phyloP scores from a whole-genome alignment of 1,140 invertebrate genomes.

The Pissodes strobi region DNA sequence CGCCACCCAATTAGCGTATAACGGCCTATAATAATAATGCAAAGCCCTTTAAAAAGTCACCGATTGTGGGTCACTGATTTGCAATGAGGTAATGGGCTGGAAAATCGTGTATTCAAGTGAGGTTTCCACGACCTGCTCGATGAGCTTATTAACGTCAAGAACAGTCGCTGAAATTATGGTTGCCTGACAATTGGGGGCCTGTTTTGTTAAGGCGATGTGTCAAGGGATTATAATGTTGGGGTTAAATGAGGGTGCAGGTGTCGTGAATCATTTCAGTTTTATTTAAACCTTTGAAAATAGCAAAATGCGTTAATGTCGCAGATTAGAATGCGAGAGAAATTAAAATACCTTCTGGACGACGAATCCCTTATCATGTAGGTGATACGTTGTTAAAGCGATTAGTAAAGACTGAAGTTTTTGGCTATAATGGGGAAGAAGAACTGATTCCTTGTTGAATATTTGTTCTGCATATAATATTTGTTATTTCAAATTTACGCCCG shows the following conservation, averaged over 20 bases:
- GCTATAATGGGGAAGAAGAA: neutral
- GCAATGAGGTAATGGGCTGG: slow-evolving; percentile 22
- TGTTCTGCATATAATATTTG: no score
- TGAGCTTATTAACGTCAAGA: slow-evolving; percentile 32
- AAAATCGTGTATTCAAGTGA: slow-evolving; percentile 23
- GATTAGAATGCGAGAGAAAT: no score
- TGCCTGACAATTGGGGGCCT: slow-evolving; percentile 22
- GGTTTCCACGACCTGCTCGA: slow-evolving; percentile 8
- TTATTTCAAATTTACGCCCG: no score
- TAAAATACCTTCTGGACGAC: no score
- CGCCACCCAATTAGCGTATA: slow-evolving; percentile 22
- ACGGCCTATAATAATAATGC: slow-evolving; percentile 8
- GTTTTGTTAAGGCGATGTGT: slow-evolving; percentile 23
- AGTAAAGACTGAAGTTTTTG: neutral
- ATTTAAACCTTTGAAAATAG: no score
- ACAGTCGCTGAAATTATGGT: slow-evolving; percentile 19
- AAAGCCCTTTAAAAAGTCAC: slow-evolving; percentile 27
- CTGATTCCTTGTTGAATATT: no score
- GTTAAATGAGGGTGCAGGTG: neutral
- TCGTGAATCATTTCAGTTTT: neutral
- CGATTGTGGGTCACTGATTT: slow-evolving; percentile 25
- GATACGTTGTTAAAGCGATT: no score
- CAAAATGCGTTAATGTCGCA: no score
- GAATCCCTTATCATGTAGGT: no score
- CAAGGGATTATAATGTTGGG: slow-evolving; percentile 23